Evolutionary conservation across 2,797 vertebrate species (phyloP).

Genomic region (Myotis pilosus): DNA sequence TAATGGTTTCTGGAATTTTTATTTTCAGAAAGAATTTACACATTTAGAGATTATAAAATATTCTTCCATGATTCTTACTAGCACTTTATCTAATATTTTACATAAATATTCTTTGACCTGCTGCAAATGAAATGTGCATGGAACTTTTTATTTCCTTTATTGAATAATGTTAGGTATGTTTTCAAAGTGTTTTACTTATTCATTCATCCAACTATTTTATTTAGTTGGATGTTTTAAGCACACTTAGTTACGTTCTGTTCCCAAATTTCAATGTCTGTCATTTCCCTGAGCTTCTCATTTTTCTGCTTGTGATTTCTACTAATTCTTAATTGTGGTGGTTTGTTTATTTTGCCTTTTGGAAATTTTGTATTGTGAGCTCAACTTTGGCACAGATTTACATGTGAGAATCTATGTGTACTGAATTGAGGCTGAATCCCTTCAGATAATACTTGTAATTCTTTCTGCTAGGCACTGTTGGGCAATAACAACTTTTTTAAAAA

Average conservation of each 20-base stretch:
- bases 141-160: neutral
- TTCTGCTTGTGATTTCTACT: neutral
- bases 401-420: neutral
- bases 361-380: constrained; percentile 2
- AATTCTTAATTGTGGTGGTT: constrained; percentile 23
- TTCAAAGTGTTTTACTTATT: neutral
- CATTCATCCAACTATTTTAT: neutral
- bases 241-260: neutral
- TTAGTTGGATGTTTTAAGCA: neutral
- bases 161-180: neutral
- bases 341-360: constrained; percentile 24
- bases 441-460: constrained; percentile 36
- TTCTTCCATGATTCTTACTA: neutral
- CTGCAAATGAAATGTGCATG: neutral
- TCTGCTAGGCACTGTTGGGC: neutral
- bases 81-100: neutral
- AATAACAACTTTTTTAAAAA: constrained; percentile 4
- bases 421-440: neutral
- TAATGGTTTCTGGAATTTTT: neutral
- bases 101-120: neutral
- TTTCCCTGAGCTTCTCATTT: neutral
- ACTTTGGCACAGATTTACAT: neutral
- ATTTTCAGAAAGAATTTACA: neutral
- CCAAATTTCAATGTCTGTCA: neutral
- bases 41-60: neutral